Conservation (phyloP, 2,113 vertebrate species). For the Paratilapia polleni region DNA sequence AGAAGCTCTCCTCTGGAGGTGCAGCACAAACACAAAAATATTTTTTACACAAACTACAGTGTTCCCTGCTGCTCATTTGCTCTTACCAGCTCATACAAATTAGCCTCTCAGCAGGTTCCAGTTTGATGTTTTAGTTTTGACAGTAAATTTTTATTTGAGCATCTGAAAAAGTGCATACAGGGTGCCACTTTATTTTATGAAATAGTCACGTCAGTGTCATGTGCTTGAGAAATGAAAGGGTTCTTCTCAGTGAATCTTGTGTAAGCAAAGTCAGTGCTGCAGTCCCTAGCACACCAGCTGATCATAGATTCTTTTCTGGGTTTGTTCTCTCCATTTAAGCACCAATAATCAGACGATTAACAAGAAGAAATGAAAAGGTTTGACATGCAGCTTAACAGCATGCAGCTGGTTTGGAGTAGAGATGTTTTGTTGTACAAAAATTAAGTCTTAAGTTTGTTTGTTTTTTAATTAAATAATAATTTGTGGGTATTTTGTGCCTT, state of each 20-base stretch:
- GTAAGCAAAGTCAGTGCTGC: not conserved
- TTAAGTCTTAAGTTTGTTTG: not conserved
- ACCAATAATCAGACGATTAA: not conserved
- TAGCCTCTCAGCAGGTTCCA: slow-evolving; percentile 40
- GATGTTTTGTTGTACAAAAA: not conserved
- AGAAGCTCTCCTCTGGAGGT: slow-evolving; percentile 29
- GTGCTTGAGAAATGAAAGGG: not conserved
- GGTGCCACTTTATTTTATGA: not conserved
- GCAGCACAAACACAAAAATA: slow-evolving; percentile 18
- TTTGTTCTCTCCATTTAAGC: not conserved
- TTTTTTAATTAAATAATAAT: not conserved
- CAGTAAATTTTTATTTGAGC: not conserved
- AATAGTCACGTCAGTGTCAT: not conserved
- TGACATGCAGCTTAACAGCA: not conserved
- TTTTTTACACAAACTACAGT: not conserved
- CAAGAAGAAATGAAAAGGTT: not conserved
- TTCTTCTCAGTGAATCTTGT: not conserved
- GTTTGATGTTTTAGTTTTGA: slow-evolving; percentile 25
- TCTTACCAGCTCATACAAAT: slow-evolving; percentile 30
- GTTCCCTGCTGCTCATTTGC: slow-evolving; percentile 44
- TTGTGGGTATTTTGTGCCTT: not conserved
- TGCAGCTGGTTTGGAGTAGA: not conserved
- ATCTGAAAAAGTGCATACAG: not conserved
- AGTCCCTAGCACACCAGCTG: not conserved
- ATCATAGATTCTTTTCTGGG: not conserved